Evolutionary conservation across 2,797 vertebrate species (phyloP), one percentile per base, ranked within the genome.

Genomic region (Cetoscarus ocellatus): DNA sequence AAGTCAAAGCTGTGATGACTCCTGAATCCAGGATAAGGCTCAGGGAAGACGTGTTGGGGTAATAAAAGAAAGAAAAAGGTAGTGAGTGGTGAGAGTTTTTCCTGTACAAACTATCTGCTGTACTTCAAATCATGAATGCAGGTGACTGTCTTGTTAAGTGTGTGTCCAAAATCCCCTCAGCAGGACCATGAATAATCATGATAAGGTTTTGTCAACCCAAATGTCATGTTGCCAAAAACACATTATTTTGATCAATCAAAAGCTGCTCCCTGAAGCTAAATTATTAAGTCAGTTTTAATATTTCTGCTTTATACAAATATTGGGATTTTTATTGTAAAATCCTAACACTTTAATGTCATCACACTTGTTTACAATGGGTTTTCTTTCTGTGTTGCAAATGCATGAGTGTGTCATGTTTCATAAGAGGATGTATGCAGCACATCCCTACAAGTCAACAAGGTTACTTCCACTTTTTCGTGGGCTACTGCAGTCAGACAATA

Each of bases 401-500:
- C 70, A 79, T 74, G 83, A 88, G 70, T 81, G 45, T 79, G 84
- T 59, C 57, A 44, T 15, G 58, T 93, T 91, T 92, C 84, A 89
- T 84, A 92, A 93, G 91, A 92, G 94, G 93, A 95, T 94, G 90
- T 94, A 91, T 73, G 90, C 79, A 85, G 92, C 60, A 87, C 77
- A 75, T 90, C 89, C 89, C 86, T 69, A 51, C 80, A 76, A 80
- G 88, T 94, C 90, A 92, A 93, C 85, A 92, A 84, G 86, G 83
- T 86, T 87, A 92, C 92, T 95, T 95, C 94, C 94, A 94, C 93
- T 91, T 94, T 94, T 93, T 91, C 63, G 78, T 43, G 65, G 73
- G 58, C 86, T 84, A 77, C 80, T 70, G 76, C 54, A 79, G 61
- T 58, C 61, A 54, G 55, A 63, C 62, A 76, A 83, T 48, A 78